Evolutionary conservation across 2,888 invertebrate genomes (phyloP), one percentile per base, ranked within the genome.

Genomic region (Osmoderma eremita): DNA sequence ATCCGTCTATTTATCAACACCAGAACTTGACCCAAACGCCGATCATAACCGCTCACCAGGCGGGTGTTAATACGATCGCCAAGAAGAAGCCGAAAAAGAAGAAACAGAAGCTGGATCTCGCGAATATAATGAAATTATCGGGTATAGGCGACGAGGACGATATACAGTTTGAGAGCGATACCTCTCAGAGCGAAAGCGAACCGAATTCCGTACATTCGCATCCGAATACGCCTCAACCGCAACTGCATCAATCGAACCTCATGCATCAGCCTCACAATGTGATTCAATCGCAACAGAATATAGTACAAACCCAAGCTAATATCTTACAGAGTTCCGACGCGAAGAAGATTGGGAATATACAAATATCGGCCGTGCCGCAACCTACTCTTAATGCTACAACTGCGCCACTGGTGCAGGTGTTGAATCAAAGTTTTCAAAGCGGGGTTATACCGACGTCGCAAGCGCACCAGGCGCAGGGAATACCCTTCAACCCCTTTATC

Each of bases 41-140:
- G 24, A 68, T 76, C 3, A 76, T 76, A 56, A 75, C 71, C 64
- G 62, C 70, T 2, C 73, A 72, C 2, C 73, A 72, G 5, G 69
- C 69, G 5, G 53, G 24, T 17, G 6, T 30, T 1, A 39, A 24
- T 6, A n/a, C 15, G 12, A 30, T 48, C 20, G 36, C 85, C 30
- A 87, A 87, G 75, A 87, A 87, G 75, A 87, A 86, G 76, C 84
- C 84, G 69, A 85, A 85, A 72, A 81, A 84, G 56, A 84, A 84
- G 73, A 84, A 84, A 63, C 83, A 84, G 39, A 87, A 88, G 76
- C 79, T 90, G 63, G 90, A 90, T 80, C 84, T 91, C 73, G 90
- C 90, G 62, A 90, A 89, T 80, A 88, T 91, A 41, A 91, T 91
- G 88, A 90, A 90, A 79, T 83, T 90, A 68, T 90, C 90, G 54